Base-by-base conservation (phyloP, 1,140 invertebrate genomes). In the Formica selysi region DNA sequence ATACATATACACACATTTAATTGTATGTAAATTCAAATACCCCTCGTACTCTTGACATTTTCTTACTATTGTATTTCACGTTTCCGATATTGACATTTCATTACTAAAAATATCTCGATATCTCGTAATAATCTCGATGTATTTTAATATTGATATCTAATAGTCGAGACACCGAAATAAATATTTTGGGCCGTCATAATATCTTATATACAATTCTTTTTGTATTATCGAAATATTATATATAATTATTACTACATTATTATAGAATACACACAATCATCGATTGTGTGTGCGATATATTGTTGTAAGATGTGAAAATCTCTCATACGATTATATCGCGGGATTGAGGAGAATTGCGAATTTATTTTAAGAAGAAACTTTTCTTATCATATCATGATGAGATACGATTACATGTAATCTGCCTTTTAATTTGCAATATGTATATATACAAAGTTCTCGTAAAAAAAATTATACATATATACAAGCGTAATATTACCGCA, bases 381-480 rank as follows among this genome's bases (percentile, higher is more conserved):
- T 6, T 26, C n/a, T 64, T 76, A 76, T 4, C 3, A 10, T 38
- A 57, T 22, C 22, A 64, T 19, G 7, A 16, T 36, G 3, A 11
- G 3, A 41, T 6, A 51, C 7, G 48, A 51, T 54, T 51, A 16
- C 19, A n/a, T 19, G 16, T 0, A 67, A 70, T n/a, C 32, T 1
- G 7, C 4, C 8, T 26, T 19, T 51, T 36, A 54, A 51, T 29
- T 29, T 80, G n/a, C 0, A 38, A 70, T 10, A 57, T 78, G 11
- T 62, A 36, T 51, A 8, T 29, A 76, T 19, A 19, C 16, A 29
- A 80, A 11, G 0, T 54, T 68, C 38, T 67, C 13, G 8, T 57
- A 32, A 70, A 80, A 29, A 70, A 11, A 78, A 11, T 48, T 38
- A 57, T 78, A 78, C 22, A 26, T 61, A 41, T 78, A 64, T 70